Base-by-base conservation (phyloP, 2,113 vertebrate genomes). In the Lates calcarifer region DNA sequence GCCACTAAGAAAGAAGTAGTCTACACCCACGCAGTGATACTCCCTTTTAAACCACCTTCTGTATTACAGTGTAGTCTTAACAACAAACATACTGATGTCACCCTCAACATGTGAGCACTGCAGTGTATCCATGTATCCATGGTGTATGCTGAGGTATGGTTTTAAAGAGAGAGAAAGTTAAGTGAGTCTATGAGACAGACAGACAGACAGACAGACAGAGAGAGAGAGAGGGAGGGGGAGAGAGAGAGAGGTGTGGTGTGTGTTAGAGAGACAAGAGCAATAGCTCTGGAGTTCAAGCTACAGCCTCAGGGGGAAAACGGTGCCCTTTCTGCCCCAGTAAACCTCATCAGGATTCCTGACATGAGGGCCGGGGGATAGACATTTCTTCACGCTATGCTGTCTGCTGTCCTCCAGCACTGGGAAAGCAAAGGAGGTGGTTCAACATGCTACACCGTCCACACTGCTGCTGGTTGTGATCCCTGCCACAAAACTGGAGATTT, bases 321-420 rank as follows among this genome's bases (percentile, higher is more conserved):
- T 91, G 92, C 90, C 90, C 90, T 94, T 95, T 95, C 94, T 95
- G 94, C 94, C 94, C 94, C 92, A 95, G 92, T 95, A 95, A 95
- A 90, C 93, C 89, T 91, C 91, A 92, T 93, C 90, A 84, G 90
- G 90, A 91, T 89, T 93, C 91, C 91, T 93, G 90, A 90, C 91
- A 90, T 83, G 82, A 91, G 80, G 79, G 88, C 89, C 65, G 39
- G 87, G 84, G 88, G 90, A 94, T 79, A 93, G 90, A 93, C 87
- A 91, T 92, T 93, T 94, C 91, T 93, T 94, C 90, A 93, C 87
- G 90, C 91, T 92, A 92, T 79, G 84, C 90, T 90, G 89, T 92
- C 90, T 87, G 85, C 87, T 88, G 77, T 92, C 87, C 87, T 86
- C 64, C 57, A 78, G 79, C 47, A 74, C 72, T 69, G 79, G 73